Evolutionary conservation across 2,113 vertebrate species (phyloP).

Genomic region (Lipotes vexillifer): DNA sequence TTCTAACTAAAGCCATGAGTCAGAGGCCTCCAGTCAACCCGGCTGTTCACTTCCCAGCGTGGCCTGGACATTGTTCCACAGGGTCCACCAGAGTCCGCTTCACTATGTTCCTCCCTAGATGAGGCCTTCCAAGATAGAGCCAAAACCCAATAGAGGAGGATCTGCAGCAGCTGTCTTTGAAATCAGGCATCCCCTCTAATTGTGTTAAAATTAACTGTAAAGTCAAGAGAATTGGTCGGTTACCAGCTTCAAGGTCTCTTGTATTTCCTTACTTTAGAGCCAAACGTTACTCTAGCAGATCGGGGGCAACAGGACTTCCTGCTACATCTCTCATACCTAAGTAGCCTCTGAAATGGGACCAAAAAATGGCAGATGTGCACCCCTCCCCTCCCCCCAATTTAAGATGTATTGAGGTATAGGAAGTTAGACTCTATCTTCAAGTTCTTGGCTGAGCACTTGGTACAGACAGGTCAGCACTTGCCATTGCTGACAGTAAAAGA

Average conservation of each 20-base stretch:
- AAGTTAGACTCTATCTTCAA: not conserved
- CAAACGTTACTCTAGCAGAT: not conserved
- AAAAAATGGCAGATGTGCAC: not conserved
- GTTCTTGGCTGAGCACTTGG: not conserved
- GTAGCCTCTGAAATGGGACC: not conserved
- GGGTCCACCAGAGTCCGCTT: fast-evolving
- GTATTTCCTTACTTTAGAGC: not conserved
- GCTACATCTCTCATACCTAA: too few species aligned
- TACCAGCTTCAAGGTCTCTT: not conserved
- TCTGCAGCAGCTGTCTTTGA: not conserved
- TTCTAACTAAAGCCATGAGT: not conserved
- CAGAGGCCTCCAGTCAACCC: not conserved
- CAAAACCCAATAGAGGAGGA: not conserved
- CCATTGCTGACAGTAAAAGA: not conserved
- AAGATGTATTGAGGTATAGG: not conserved
- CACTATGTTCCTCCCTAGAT: fast-evolving
- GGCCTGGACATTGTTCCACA: not conserved
- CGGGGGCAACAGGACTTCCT: not conserved
- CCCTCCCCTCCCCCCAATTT: too few species aligned
- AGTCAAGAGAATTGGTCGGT: not conserved
- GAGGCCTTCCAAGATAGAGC: not conserved
- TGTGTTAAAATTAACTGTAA: not conserved
- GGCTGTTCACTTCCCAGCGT: not conserved
- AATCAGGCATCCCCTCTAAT: not conserved
- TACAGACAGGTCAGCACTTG: not conserved